Base-by-base conservation (phyloP, 2,113 vertebrate species). In the Abramis brama region DNA sequence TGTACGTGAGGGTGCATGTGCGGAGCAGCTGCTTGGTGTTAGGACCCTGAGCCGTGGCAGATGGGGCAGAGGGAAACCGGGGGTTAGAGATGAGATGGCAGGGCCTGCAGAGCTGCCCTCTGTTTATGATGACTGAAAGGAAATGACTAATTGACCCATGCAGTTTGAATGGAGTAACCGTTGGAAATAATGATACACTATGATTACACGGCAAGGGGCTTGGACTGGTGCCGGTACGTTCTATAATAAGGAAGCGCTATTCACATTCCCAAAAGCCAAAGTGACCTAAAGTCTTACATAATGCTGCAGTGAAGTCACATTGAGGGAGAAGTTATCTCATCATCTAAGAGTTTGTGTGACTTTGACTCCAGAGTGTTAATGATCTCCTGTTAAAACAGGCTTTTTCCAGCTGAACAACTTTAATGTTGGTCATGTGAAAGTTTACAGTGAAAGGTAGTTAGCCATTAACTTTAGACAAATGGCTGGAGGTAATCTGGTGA, bases 141-240 rank as follows among this genome's bases (percentile, higher is more conserved):
- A 93, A 94, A 92, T 93, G 88, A 89, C 93, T 93, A 93, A 95
- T 91, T 93, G 93, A 93, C 89, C 77, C 68, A 77, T 76, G 89
- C 85, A 82, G 90, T 92, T 92, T 93, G 92, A 91, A 90, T 87
- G 87, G 91, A 92, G 85, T 82, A 87, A 89, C 90, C 73, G 57
- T 85, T 93, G 91, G 90, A 94, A 94, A 95, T 91, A 93, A 94
- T 93, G 90, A 93, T 90, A 90, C 86, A 89, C 88, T 89, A 36
- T 27, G 92, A 95, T 93, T 91, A 92, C 91, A 88, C 86, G 78
- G 87, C 86, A 84, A 71, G 82, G 55, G 47, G 76, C 79, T 89
- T 94, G 92, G 91, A 91, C 52, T n/a, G 15, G 12, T 17, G 92
- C 92, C 90, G 87, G 74, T 21, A 50, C 68, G 88, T 93, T 93